Percentiles rank a stretch among this genome's conserved stretches.
phyloP scores from a whole-genome alignment of 1,140 invertebrate genomes.

The Aphaenogaster rudis region DNA sequence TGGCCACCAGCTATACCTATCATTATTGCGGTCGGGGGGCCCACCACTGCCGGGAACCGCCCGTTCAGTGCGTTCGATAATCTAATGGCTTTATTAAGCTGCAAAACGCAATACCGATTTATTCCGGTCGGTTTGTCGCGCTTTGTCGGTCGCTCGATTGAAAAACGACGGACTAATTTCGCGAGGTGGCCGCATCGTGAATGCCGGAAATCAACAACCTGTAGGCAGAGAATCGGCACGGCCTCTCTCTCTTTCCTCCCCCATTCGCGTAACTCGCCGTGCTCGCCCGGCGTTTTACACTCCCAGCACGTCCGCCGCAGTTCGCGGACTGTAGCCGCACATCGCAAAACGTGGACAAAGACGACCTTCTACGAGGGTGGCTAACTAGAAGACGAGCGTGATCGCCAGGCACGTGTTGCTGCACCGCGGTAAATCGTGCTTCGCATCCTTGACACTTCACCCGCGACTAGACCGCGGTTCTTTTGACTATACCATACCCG shows the following conservation, averaged over 20 bases:
- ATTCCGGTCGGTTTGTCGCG: conserved; percentile 76
- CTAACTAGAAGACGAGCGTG: conserved; percentile 64
- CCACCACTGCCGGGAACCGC: not conserved
- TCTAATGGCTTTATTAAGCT: conserved; percentile 77
- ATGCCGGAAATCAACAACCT: conserved; percentile 80
- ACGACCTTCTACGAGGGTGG: conserved; percentile 58
- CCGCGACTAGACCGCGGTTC: conserved; percentile 7
- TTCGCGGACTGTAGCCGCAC: conserved; percentile 60
- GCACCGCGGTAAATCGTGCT: conserved; percentile 69
- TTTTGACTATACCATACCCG: not conserved
- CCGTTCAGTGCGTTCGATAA: conserved; percentile 50
- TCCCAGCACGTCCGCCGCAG: conserved; percentile 59
- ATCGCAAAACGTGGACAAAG: conserved; percentile 64
- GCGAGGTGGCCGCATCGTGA: conserved; percentile 36
- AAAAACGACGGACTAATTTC: conserved; percentile 81
- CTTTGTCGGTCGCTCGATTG: conserved; percentile 71
- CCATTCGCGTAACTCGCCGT: not conserved
- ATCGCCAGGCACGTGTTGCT: conserved; percentile 72
- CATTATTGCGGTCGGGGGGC: conserved; percentile 46
- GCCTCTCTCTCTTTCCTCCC: conserved; percentile 21
- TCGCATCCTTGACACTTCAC: conserved; percentile 50
- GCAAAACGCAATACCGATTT: conserved; percentile 73
- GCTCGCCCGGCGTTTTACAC: conserved; percentile 16
- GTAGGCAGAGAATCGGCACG: conserved; percentile 72
- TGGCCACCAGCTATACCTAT: conserved; percentile 42